These are phyloP conservation scores for Penaeus chinensis DNA, from an alignment of 1,140 invertebrate species.

Conservation along the genomic window DNA sequence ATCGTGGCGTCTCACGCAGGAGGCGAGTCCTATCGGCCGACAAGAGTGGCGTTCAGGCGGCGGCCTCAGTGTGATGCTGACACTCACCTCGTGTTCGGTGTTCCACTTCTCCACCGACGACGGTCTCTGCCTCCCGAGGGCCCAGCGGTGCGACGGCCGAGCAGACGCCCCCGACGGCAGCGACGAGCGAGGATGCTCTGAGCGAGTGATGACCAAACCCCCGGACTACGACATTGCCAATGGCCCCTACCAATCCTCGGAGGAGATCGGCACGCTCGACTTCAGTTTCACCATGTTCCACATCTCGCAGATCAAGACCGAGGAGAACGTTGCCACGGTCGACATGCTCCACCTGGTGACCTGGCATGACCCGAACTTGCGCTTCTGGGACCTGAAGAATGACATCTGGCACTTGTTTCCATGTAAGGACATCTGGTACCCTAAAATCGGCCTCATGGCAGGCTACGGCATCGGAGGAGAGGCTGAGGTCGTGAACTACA, in stretches of 20 bases:
- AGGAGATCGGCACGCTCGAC: background rate
- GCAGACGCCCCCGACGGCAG: background rate
- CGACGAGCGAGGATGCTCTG: conserved; percentile 3
- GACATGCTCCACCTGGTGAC: background rate
- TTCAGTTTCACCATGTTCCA: background rate
- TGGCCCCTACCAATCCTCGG: background rate
- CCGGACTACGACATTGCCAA: background rate
- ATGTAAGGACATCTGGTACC: too few relatives aligned
- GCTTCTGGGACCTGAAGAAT: background rate
- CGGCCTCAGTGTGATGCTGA: background rate
- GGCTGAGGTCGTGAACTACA: too few relatives aligned
- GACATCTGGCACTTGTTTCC: too few relatives aligned
- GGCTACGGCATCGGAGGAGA: too few relatives aligned
- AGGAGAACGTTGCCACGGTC: background rate
- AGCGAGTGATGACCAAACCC: background rate
- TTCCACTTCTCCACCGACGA: conserved; percentile 1
- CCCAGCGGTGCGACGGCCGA: background rate
- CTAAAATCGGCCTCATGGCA: too few relatives aligned
- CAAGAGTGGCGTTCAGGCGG: background rate
- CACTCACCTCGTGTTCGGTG: background rate
- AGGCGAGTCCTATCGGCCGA: background rate
- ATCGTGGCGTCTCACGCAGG: background rate
- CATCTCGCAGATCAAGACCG: background rate
- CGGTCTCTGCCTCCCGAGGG: background rate
- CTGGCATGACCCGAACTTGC: conserved; percentile 17